Percentiles rank a stretch among this genome's conserved stretches.
These are phyloP conservation scores for Conus betulinus DNA, from an alignment of 1,140 invertebrate genomes.

Conservation along the genomic window DNA sequence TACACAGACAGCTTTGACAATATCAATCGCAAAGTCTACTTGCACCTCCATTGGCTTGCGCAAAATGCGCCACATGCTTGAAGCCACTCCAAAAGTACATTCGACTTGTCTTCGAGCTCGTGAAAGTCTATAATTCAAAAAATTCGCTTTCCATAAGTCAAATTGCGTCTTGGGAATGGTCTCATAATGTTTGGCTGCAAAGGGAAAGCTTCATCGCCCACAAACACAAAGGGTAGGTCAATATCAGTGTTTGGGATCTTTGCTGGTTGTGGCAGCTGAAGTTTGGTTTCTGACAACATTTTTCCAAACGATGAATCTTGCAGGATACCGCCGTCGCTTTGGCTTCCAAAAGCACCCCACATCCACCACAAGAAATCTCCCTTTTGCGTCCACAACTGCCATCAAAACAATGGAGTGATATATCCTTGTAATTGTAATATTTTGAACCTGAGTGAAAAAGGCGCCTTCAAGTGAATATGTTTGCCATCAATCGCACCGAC, in stretches of 20 bases:
- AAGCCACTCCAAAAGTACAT: too few species aligned
- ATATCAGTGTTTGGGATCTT: background rate
- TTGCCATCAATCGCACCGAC: constrained; percentile 74
- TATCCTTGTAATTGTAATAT: constrained; percentile 72
- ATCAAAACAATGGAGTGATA: constrained; percentile 66
- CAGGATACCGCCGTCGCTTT: background rate
- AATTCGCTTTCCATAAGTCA: background rate
- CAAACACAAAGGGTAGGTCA: background rate
- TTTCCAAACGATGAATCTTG: background rate
- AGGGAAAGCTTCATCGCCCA: constrained; percentile 22
- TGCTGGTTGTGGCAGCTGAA: background rate
- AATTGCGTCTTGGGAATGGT: background rate
- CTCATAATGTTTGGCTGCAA: background rate
- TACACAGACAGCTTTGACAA: too few species aligned
- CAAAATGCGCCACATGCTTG: too few species aligned
- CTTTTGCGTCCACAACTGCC: constrained; percentile 70
- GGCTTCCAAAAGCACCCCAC: constrained; percentile 57
- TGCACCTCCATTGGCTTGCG: too few species aligned
- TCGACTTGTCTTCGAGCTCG: too few species aligned
- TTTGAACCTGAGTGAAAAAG: constrained; percentile 59
- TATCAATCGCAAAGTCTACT: too few species aligned
- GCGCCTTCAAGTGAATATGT: constrained; percentile 69
- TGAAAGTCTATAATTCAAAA: background rate
- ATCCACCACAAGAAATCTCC: constrained; percentile 70
- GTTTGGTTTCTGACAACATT: background rate